Base-by-base conservation (phyloP, 2,113 vertebrate species). In the Vulpes ferrilata region DNA sequence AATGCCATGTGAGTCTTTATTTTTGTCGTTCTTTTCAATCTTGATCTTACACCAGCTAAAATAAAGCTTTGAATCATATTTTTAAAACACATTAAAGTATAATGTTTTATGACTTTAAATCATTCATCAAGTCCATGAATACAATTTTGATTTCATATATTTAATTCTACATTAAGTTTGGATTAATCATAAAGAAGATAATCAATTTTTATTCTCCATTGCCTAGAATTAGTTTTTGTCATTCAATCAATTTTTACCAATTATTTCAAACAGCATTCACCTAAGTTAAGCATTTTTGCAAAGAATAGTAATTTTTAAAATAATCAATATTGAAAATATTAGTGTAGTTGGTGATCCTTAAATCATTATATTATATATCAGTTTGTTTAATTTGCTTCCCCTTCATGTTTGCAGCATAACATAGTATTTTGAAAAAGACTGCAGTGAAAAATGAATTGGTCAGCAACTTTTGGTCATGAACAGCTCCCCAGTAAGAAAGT, bases 71-170 rank as follows among this genome's bases (percentile, higher is more conserved):
- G 7, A 57, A 12, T 15, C 69, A 7, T 38, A 88, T 57, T 59
- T 93, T 85, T 57, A 8, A 80, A 95, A 90, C n/a, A 90, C 23
- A 35, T 71, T 92, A 35, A 65, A 53, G 7, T 85, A 19, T 90
- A 35, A 51, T 67, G 1, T 89, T 64, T 84, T 62, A 38, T 62
- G 16, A 86, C 17, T 84, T 92, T 71, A 43, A 95, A 86, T 88
- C 12, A 93, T 95, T 2, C 71, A n/a, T 90, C 15, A 88, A 91
- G 76, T 88, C 5, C 15, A 15, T 57, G 16, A 92, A 73, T 71
- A 7, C 84, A 69, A 87, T 67, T 59, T 19, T 80, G 3, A 76
- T 67, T 69, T 71, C 16, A 60, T 55, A 25, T 71, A 60, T 74
- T 38, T 88, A 78, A 27, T 23, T 83, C n/a, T 67, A 60, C 16